A percentile compares a stretch with the other conserved stretches of the same genome.
Conservation (phyloP, 2,888 invertebrate species). For the Phorcus lineatus region DNA sequence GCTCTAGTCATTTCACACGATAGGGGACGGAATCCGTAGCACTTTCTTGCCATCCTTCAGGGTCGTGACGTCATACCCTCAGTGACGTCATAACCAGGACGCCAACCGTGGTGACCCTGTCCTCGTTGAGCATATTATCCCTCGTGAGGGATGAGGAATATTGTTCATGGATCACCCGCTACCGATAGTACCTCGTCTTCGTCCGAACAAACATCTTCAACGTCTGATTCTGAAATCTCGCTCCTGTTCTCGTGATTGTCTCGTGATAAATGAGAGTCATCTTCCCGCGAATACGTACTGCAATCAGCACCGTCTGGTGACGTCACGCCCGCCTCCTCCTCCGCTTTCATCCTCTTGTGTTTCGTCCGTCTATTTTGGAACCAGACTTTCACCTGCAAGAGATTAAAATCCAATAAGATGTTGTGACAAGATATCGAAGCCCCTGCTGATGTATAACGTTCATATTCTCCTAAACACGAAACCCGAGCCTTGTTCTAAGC, state of each 20-base stretch:
- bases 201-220: background rate
- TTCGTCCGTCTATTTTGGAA: constrained; percentile 97
- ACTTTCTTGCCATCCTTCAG: background rate
- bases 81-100: background rate
- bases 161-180: constrained; percentile 6
- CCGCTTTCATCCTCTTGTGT: constrained; percentile 84
- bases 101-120: too few species aligned
- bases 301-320: constrained; percentile 20
- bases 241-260: constrained; percentile 18
- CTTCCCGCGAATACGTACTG: background rate
- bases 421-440: too few species aligned
- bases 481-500: too few species aligned
- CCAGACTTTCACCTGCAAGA: constrained; percentile 95
- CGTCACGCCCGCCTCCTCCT: constrained; percentile 52
- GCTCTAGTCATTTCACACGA: constrained; percentile 1
- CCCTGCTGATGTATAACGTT: too few species aligned
- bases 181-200: constrained; percentile 18
- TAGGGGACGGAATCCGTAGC: constrained; percentile 17
- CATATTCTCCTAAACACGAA: too few species aligned
- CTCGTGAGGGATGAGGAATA: too few species aligned
- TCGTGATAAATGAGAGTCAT: constrained; percentile 8
- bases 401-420: background rate
- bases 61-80: constrained; percentile 4
- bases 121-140: too few species aligned
- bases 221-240: constrained; percentile 7